Percentiles rank a stretch among this genome's conserved stretches.
These are phyloP conservation scores for Mallotus villosus DNA, from an alignment of 2,797 vertebrate genomes.

Conservation along the genomic window DNA sequence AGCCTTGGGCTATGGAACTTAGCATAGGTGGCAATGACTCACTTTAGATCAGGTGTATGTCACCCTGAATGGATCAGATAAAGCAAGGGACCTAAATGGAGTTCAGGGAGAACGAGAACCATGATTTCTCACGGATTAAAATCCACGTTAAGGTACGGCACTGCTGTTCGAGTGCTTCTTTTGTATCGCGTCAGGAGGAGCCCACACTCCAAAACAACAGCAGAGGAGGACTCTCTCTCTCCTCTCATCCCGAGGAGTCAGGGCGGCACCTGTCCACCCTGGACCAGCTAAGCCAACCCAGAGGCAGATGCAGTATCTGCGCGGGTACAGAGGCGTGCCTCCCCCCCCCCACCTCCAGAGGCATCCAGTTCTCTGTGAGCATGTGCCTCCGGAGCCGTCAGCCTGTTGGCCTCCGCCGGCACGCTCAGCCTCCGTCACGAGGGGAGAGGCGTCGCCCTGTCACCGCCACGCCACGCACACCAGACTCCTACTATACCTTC, in stretches of 20 bases:
- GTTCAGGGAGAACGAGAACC: too few species aligned
- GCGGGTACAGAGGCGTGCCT: conserved; percentile 62
- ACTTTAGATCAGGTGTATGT: too few species aligned
- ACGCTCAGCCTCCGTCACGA: conserved; percentile 69
- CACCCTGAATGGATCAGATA: too few species aligned
- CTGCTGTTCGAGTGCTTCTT: too few species aligned
- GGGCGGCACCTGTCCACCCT: conserved; percentile 43
- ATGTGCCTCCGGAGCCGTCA: conserved; percentile 42
- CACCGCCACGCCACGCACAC: conserved; percentile 68
- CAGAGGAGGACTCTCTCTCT: background rate
- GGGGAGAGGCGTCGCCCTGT: conserved; percentile 78
- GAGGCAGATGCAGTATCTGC: conserved; percentile 48
- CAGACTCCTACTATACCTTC: conserved; percentile 59
- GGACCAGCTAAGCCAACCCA: conserved; percentile 60
- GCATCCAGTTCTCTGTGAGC: conserved; percentile 54
- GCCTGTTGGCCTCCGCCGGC: conserved; percentile 67
- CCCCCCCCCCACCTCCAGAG: too few species aligned
- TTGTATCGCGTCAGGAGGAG: too few species aligned
- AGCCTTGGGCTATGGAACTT: too few species aligned
- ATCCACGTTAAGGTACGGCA: too few species aligned
- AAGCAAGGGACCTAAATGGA: too few species aligned
- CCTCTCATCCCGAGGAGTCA: background rate
- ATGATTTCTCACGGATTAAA: too few species aligned
- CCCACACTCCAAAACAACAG: too few species aligned
- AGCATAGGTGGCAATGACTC: too few species aligned